Conservation (phyloP, 2,888 invertebrate species). For the Phortica magna region DNA sequence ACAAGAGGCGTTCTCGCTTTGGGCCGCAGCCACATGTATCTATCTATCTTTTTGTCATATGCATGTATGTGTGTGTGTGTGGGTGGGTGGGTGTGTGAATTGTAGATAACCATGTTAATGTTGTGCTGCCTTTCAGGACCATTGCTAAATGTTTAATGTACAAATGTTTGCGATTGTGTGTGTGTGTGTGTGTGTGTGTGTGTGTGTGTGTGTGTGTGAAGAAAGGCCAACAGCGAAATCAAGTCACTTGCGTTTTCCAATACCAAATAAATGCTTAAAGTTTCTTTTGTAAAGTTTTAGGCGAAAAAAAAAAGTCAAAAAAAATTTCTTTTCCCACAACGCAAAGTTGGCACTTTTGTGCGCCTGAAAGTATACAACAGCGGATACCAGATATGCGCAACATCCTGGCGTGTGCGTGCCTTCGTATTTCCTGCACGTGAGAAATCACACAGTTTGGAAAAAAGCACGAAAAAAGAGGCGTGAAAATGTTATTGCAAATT, state of each 20-base stretch:
- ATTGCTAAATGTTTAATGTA: background rate
- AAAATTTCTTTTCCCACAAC: background rate
- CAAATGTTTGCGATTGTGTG: background rate
- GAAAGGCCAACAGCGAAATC: constrained; percentile 20
- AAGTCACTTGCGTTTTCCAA: constrained; percentile 5
- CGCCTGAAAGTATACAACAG: constrained; percentile 1
- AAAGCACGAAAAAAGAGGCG: background rate
- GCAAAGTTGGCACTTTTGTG: background rate
- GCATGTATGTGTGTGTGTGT: background rate
- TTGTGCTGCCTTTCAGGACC: background rate
- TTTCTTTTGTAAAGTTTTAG: constrained; percentile 12
- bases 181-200: background rate
- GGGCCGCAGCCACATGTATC: background rate
- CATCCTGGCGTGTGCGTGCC: background rate
- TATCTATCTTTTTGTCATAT: background rate
- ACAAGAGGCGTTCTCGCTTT: no score
- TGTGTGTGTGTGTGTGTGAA: constrained; percentile 13
- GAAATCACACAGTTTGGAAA: background rate
- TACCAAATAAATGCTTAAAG: background rate
- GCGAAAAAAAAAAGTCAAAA: background rate
- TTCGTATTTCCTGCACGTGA: background rate
- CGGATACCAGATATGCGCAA: background rate
- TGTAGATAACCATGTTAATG: constrained; percentile 13
- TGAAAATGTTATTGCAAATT: background rate
- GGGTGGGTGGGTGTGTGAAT: background rate